Percentiles rank a stretch among this genome's conserved stretches.
Evolutionary conservation across 1,140 invertebrate genomes (phyloP).

Genomic region (Tachypleus tridentatus): DNA sequence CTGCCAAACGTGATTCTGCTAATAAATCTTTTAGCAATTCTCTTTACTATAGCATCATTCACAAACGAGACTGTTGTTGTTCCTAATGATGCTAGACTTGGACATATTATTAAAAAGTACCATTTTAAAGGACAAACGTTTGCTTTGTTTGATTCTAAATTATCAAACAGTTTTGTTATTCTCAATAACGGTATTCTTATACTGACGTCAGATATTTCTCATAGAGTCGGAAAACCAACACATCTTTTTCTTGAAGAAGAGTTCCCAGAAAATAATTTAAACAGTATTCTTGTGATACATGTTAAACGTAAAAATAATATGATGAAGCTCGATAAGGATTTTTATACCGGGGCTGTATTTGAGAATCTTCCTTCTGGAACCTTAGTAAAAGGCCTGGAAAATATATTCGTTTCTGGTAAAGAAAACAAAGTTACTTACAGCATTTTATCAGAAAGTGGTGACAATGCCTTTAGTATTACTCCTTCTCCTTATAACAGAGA

Average conservation of each 20-base stretch:
- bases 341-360: conserved; percentile 48
- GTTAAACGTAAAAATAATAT: conserved; percentile 66
- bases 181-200: conserved; percentile 77
- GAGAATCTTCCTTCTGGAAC: conserved; percentile 62
- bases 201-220: conserved; percentile 71
- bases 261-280: conserved; percentile 57
- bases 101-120: conserved; percentile 67
- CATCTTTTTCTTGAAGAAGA: conserved; percentile 68
- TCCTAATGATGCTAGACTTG: conserved; percentile 65
- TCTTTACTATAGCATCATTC: too few relatives aligned
- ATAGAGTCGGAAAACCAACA: conserved; percentile 62
- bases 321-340: conserved; percentile 56
- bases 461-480: conserved; percentile 21
- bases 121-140: conserved; percentile 35
- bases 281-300: conserved; percentile 63
- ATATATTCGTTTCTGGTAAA: conserved; percentile 39
- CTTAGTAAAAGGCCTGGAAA: conserved; percentile 46
- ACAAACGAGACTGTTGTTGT: conserved; percentile 26
- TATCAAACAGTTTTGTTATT: conserved; percentile 50
- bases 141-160: conserved; percentile 10
- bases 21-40: too few relatives aligned
- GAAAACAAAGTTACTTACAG: conserved; percentile 53
- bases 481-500: conserved; percentile 44
- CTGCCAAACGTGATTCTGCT: too few relatives aligned
- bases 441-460: conserved; percentile 49